Percentiles rank a stretch among this genome's conserved stretches.
phyloP scores from a whole-genome alignment of 37 sponge, comb jelly and placozoan species.

The Aplysina aerophoba region DNA sequence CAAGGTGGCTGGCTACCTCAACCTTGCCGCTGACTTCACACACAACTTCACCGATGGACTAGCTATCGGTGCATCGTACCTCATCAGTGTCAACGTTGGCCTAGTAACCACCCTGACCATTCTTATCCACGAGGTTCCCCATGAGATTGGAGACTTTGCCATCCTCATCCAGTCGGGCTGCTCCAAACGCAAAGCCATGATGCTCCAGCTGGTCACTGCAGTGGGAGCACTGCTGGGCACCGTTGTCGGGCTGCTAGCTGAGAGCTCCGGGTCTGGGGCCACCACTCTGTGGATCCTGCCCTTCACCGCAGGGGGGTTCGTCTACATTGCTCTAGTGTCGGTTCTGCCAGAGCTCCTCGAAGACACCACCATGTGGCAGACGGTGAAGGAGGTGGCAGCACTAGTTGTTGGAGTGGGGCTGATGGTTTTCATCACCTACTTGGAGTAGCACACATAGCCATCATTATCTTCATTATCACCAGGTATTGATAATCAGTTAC shows the following conservation, averaged over 20 bases:
- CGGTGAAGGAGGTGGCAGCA: slow-evolving; percentile 77
- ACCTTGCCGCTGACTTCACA: slow-evolving; percentile 91
- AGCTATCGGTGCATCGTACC: slow-evolving; percentile 93
- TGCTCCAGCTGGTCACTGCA: slow-evolving; percentile 91
- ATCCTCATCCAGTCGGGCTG: slow-evolving; percentile 95
- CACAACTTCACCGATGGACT: slow-evolving; percentile 99
- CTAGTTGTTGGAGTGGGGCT: slow-evolving; percentile 79
- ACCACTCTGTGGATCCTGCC: slow-evolving; percentile 84
- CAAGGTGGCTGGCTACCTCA: slow-evolving; percentile 89
- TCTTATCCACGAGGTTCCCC: slow-evolving; percentile 94
- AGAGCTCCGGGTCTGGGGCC: slow-evolving; percentile 49
- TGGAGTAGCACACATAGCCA: slow-evolving; percentile 65
- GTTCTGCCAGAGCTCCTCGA: slow-evolving; percentile 93
- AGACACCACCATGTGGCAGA: slow-evolving; percentile 65
- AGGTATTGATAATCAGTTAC: neutral
- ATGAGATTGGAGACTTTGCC: slow-evolving; percentile 99
- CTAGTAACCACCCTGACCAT: slow-evolving; percentile 92
- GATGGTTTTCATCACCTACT: slow-evolving; percentile 84
- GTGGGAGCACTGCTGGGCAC: slow-evolving; percentile 89
- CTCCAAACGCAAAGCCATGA: slow-evolving; percentile 88
- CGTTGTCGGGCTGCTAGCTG: slow-evolving; percentile 81
- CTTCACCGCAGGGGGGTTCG: slow-evolving; percentile 98
- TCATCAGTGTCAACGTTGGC: slow-evolving; percentile 77
- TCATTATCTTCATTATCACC: too few relatives aligned
- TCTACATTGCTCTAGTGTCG: slow-evolving; percentile 94